Percentiles rank a stretch among this genome's conserved stretches.
Conservation (phyloP, 1,140 invertebrate genomes). For the Eupristina koningsbergeri region DNA sequence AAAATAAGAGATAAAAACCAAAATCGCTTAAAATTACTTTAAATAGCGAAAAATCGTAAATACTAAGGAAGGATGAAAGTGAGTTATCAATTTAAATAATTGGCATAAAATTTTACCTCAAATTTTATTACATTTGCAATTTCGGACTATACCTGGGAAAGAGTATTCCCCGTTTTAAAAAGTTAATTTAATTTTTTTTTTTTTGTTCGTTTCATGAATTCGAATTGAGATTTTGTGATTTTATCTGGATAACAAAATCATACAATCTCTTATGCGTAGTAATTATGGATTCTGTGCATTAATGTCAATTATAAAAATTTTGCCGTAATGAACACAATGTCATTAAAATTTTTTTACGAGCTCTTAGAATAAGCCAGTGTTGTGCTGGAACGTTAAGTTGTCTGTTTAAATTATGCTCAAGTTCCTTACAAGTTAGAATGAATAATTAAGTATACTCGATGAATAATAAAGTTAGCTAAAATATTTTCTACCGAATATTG, state of each 20-base stretch:
- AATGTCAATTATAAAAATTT: constrained; percentile 44
- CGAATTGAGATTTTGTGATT: constrained; percentile 18
- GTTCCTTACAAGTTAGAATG: not conserved
- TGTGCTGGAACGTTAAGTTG: not conserved
- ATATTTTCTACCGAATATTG: not conserved
- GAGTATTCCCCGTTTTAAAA: no score
- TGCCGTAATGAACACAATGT: constrained; percentile 29
- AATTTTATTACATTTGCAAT: no score
- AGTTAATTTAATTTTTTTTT: no score
- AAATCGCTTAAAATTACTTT: no score
- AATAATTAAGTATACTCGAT: constrained; percentile 31
- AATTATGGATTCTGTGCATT: constrained; percentile 14
- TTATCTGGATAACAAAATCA: constrained; percentile 7
- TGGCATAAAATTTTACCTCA: no score
- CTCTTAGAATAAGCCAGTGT: constrained; percentile 29
- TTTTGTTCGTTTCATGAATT: constrained; percentile 5
- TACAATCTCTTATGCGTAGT: constrained; percentile 1
- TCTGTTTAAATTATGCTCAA: constrained; percentile 27
- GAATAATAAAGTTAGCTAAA: constrained; percentile 16
- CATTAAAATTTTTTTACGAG: constrained; percentile 17
- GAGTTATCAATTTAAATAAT: no score
- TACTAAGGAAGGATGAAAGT: no score
- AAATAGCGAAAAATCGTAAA: no score
- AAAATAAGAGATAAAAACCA: no score
- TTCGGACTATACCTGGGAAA: no score